Evolutionary conservation across 1,140 invertebrate species (phyloP).

Genomic region (Heliconius hewitsoni): DNA sequence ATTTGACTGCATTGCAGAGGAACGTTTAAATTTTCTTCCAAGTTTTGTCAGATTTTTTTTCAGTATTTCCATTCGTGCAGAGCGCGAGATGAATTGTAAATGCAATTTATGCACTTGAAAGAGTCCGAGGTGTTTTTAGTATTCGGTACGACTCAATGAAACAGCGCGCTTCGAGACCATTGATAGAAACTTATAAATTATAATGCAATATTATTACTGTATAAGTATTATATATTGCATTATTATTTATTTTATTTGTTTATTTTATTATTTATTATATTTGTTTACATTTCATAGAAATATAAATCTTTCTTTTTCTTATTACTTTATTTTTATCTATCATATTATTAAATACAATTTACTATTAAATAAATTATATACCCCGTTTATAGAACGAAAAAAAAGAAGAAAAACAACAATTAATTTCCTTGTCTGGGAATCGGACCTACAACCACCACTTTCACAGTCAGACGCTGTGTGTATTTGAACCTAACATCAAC

Average conservation of each 20-base stretch:
- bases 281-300: no score
- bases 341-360: no score
- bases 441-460: no score
- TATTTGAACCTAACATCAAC: no score
- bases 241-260: not conserved
- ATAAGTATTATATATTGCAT: not conserved
- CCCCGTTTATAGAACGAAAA: no score
- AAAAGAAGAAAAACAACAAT: no score
- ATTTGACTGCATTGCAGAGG: not conserved
- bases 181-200: not conserved
- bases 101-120: slow-evolving; percentile 13
- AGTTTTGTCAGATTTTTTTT: not conserved
- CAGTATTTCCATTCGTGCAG: not conserved
- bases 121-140: slow-evolving; percentile 1
- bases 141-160: not conserved
- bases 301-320: no score
- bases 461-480: no score
- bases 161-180: not conserved
- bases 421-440: no score
- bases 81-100: slow-evolving; percentile 13
- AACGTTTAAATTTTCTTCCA: slow-evolving; percentile 2
- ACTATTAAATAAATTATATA: no score
- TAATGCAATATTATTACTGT: not conserved
- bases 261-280: no score
- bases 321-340: no score